A percentile compares a stretch with the other conserved stretches of the same genome.
Evolutionary conservation across 2,113 vertebrate genomes (phyloP).

Genomic region (Sinocyclocheilus anophthalmus): DNA sequence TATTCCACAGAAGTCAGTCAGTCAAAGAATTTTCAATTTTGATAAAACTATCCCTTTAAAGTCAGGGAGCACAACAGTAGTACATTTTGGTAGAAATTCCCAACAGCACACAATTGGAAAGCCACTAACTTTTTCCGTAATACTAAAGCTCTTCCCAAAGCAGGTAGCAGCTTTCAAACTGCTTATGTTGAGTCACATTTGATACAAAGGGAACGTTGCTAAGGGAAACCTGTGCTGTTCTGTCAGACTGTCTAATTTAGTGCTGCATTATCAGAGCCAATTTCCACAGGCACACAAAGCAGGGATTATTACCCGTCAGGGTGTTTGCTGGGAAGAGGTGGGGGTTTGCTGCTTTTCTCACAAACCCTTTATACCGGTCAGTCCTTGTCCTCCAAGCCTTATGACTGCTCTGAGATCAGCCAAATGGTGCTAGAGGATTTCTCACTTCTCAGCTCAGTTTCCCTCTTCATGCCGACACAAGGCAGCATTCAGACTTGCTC

Average conservation of each 20-base stretch:
- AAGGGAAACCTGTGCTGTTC: constrained; percentile 36
- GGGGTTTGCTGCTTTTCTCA: constrained; percentile 53
- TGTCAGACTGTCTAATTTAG: constrained; percentile 41
- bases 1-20: not conserved
- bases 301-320: constrained; percentile 48
- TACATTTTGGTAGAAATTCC: not conserved
- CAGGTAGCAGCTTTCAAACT: not conserved
- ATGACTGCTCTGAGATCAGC: constrained; percentile 8
- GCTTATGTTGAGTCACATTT: constrained; percentile 4
- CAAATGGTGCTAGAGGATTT: not conserved
- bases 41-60: not conserved
- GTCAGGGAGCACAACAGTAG: not conserved
- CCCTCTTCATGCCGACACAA: not conserved
- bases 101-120: not conserved
- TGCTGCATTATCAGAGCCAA: constrained; percentile 49
- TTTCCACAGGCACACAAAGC: constrained; percentile 56
- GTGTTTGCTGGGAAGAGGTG: constrained; percentile 23
- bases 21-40: not conserved
- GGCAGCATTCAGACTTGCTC: constrained; percentile 26
- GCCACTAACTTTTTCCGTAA: not conserved
- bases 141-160: not conserved
- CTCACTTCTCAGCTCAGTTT: not conserved
- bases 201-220: constrained; percentile 44
- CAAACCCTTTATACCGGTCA: constrained; percentile 16
- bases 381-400: constrained; percentile 28